Base-by-base conservation (phyloP, 2,113 vertebrate genomes). In the Alethe diademata region DNA sequence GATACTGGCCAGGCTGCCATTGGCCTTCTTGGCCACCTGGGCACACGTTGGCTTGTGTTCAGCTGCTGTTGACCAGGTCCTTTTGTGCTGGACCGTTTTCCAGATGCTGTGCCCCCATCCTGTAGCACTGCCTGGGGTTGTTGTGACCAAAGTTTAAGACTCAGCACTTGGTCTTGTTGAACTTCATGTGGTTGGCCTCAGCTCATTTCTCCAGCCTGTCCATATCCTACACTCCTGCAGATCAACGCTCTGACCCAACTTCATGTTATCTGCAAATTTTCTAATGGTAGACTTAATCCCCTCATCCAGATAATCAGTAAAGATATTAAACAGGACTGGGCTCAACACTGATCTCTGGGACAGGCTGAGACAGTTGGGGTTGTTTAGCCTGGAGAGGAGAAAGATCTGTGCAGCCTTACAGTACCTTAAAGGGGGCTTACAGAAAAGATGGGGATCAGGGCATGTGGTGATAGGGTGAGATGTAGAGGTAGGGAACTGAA, bases 21-120 rank as follows among this genome's bases (percentile, higher is more conserved):
- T 60, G 26, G 14, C 43, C 6, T 60, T 43, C 26, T 60, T 43
- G 36, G 45, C 23, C 33, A 8, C 38, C 33, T 45, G 47, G 53
- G 22, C 38, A 69, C 33, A 11, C 0, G 0, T 5, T 60, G n/a
- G 23, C 8, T 61, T 38, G 15, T 38, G 14, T 53, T 69, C 26
- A 53, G 9, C 54, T 60, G 45, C 62, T 53, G 22, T 26, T 16
- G 11, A 67, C 7, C 36, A 60, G 6, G 26, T 69, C 26, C 12
- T 28, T 60, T 69, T 38, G 4, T 26, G 33, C 33, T 51, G 45
- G 22, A 6, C 25, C 0, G 0, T 25, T 67, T 76, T 43, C 33
- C 36, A 76, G 22, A 42, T 4, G 18, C 26, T 62, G 28, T 58
- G 45, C 20, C 38, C 14, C 33, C 11, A 60, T 33, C 28, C 62